Base-by-base conservation (phyloP, 2,113 vertebrate genomes). In the Oryctolagus cuniculus region DNA sequence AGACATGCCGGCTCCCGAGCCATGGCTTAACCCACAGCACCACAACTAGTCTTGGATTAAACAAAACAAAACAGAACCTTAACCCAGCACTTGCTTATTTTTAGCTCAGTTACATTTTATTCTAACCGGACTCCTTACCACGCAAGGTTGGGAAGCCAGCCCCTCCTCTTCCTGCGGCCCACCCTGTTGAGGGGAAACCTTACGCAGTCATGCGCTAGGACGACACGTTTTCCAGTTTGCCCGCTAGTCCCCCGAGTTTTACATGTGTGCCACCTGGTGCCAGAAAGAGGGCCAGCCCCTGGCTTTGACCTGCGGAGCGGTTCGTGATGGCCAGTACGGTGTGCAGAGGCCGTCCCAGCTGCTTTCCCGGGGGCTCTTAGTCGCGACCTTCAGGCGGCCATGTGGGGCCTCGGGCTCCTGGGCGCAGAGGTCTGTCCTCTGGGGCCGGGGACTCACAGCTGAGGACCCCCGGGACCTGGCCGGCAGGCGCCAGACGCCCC, bases 351-450 rank as follows among this genome's bases (percentile, higher is more conserved):
- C 38, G 38, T 77, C 38, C 72, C 22, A 15, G 10, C 1, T 7
- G 7, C 0, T 1, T 95, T 93, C 98, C 93, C 96, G 98, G 34
- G 31, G 83, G 63, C 96, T 98, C 97, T 99, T 98, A 25, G 97
- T 98, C 98, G 99, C 98, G 19, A 25, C 0, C 8, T 25, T 3
- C 29, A 24, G 78, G 73, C 64, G 25, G 84, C 97, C 34, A 98
- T 84, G 87, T 98, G 99, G 22, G 98, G 97, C 55, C 98, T 97
- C 77, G 98, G 93, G 58, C 98, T 44, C 74, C 97, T 97, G 98
- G 98, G 93, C 16, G 0, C 31, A 99, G 98, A 16, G 97, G 38
- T 96, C 93, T 64, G 98, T 98, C 21, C 10, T 34, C 5, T 16
- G 15, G 24, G 34, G 8, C 24, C 7, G 4, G 13, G 34, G 55